Evolutionary conservation across 2,797 vertebrate species (phyloP).

Genomic region (Pipistrellus nathusii): DNA sequence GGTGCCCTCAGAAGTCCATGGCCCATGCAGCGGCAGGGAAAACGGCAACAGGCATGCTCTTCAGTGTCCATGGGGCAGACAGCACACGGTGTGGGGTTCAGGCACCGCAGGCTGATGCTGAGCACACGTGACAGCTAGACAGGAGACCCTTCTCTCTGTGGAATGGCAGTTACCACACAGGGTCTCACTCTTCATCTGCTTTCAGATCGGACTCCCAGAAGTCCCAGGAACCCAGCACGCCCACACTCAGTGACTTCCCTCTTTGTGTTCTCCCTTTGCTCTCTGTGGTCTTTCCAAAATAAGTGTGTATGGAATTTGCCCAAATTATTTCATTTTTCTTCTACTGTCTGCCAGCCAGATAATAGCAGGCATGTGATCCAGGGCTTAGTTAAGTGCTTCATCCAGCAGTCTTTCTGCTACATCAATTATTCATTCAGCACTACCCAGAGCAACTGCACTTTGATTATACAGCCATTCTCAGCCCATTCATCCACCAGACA

Average conservation of each 20-base stretch:
- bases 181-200: background rate
- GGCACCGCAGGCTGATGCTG: background rate
- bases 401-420: conserved; percentile 73
- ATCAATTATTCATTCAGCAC: conserved; percentile 84
- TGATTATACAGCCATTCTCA: conserved; percentile 81
- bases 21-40: conserved; percentile 64
- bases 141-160: background rate
- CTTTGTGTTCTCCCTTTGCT: background rate
- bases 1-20: conserved; percentile 77
- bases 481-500: conserved; percentile 80
- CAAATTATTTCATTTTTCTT: conserved; percentile 76
- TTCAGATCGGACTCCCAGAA: background rate
- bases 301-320: conserved; percentile 65
- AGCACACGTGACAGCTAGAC: background rate
- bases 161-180: background rate
- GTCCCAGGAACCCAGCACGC: background rate
- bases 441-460: conserved; percentile 81
- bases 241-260: background rate
- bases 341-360: conserved; percentile 74
- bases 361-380: conserved; percentile 80
- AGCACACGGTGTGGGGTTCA: conserved; percentile 53
- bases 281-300: conserved; percentile 53
- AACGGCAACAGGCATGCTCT: background rate
- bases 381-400: conserved; percentile 76
- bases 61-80: conserved; percentile 49